These are phyloP conservation scores for Nemurella pictetii DNA, from an alignment of 2,888 invertebrate genomes.

Conservation along the genomic window DNA sequence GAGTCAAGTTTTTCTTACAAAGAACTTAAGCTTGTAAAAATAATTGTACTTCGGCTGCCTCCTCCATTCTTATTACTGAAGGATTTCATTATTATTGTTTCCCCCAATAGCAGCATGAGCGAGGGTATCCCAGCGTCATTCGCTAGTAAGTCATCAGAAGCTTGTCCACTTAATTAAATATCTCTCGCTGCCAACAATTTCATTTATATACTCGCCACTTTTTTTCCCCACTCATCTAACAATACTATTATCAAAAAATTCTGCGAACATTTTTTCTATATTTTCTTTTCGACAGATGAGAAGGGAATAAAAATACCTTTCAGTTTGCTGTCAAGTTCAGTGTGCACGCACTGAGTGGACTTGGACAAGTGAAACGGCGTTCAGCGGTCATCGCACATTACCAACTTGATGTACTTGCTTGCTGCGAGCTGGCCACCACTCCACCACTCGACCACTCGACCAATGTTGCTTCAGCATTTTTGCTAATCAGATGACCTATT, in stretches of 20 bases:
- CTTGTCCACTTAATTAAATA: background rate
- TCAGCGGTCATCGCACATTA: background rate
- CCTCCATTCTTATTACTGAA: slow-evolving; percentile 24
- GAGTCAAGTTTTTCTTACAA: slow-evolving; percentile 28
- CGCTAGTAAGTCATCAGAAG: background rate
- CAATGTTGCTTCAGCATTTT: slow-evolving; percentile 4
- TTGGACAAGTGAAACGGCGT: background rate
- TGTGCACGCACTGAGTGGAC: background rate
- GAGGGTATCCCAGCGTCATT: background rate
- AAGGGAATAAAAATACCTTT: background rate
- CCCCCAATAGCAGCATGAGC: background rate
- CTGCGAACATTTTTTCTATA: background rate
- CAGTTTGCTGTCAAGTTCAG: background rate
- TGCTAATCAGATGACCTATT: slow-evolving; percentile 1
- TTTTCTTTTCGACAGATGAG: background rate
- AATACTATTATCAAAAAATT: background rate
- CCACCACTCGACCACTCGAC: background rate
- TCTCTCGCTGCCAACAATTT: background rate
- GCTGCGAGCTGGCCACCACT: too few species aligned
- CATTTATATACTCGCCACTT: background rate
- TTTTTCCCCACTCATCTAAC: background rate
- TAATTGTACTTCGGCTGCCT: slow-evolving; percentile 26
- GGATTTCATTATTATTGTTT: slow-evolving; percentile 23
- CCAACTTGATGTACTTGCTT: background rate
- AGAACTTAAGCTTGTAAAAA: slow-evolving; percentile 32